Conservation (phyloP, 2,797 vertebrate genomes). For the Heteromormyrus szaboi region DNA sequence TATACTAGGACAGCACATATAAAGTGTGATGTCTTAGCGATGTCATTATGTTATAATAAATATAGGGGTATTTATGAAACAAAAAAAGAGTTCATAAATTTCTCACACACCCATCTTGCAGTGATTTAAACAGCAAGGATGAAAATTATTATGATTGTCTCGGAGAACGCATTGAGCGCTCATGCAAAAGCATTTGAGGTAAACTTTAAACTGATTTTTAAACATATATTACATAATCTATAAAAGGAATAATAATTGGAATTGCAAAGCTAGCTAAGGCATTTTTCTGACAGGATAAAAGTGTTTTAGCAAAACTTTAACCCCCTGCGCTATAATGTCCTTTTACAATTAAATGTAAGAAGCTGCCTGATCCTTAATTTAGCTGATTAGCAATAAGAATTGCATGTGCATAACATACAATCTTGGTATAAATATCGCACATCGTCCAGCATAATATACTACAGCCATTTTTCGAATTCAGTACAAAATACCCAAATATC, state of each 20-base stretch:
- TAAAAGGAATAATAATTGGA: not conserved
- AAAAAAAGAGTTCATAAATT: not conserved
- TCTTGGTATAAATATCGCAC: not conserved
- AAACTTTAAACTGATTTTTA: not conserved
- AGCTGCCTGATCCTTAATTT: not conserved
- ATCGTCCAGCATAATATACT: not conserved
- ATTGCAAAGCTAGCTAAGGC: not conserved
- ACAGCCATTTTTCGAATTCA: not conserved
- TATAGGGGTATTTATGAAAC: not conserved
- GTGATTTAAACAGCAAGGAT: not conserved
- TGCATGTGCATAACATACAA: not conserved
- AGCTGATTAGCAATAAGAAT: not conserved
- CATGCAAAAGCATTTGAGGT: not conserved
- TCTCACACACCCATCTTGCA: not conserved
- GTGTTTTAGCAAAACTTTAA: not conserved
- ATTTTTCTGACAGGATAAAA: not conserved
- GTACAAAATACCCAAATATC: not conserved
- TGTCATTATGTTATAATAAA: not conserved
- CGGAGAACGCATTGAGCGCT: not conserved
- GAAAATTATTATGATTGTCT: not conserved
- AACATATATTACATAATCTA: not conserved
- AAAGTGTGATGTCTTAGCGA: not conserved
- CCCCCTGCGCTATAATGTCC: not conserved
- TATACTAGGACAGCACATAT: not conserved
- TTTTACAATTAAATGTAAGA: not conserved